phyloP scores from a whole-genome alignment of 2,797 vertebrate species.

The Kryptopterus vitreolus region DNA sequence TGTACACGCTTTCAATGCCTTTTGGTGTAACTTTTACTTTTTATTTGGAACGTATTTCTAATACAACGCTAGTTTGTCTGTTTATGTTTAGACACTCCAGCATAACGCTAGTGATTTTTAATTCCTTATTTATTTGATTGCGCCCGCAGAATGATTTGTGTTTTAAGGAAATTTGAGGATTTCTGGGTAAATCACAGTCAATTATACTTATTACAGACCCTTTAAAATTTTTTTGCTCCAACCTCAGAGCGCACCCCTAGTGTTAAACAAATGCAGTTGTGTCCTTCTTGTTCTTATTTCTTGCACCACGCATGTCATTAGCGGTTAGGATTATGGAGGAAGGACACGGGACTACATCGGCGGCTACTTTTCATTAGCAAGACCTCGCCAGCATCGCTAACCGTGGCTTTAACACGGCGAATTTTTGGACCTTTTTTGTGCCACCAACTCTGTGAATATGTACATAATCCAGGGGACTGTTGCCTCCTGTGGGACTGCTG shows the following conservation, averaged over 20 bases:
- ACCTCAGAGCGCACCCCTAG: background rate
- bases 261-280: background rate
- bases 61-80: background rate
- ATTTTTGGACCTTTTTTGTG: slow-evolving; percentile 23
- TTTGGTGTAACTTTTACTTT: background rate
- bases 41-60: background rate
- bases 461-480: slow-evolving; percentile 46
- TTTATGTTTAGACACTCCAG: background rate
- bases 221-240: background rate
- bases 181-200: background rate
- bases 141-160: background rate
- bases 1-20: too few relatives aligned
- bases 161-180: background rate
- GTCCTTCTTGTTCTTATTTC: background rate
- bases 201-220: background rate
- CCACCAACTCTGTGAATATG: slow-evolving; percentile 43
- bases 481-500: slow-evolving; percentile 30
- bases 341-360: background rate
- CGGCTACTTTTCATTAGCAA: background rate
- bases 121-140: background rate
- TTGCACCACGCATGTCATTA: background rate
- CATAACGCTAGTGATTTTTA: background rate
- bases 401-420: background rate
- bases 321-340: background rate
- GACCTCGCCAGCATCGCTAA: background rate